These are phyloP conservation scores for Prunella fulvescens DNA, from an alignment of 2,113 vertebrate species.

Conservation along the genomic window DNA sequence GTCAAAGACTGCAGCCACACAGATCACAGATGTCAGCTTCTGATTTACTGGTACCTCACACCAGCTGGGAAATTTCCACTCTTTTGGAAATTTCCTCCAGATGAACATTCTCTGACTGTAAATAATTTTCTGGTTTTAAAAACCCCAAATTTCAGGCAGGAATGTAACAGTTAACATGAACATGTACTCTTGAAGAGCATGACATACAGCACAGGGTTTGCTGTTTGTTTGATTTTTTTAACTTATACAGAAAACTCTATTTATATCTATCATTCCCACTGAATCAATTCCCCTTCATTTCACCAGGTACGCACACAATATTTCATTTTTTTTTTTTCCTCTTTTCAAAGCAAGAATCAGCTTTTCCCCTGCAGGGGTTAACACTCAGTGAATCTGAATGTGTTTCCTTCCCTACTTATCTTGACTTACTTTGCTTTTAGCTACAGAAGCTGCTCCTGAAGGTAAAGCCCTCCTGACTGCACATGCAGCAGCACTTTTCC, in stretches of 20 bases:
- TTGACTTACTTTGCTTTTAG: background rate
- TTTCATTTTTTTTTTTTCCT: background rate
- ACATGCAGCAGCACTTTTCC: background rate
- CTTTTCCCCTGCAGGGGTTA: background rate
- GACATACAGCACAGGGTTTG: background rate
- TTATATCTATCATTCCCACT: background rate
- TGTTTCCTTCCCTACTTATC: background rate
- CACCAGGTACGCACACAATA: background rate
- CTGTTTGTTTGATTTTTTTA: background rate
- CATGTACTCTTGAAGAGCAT: accelerated
- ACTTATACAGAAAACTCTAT: background rate
- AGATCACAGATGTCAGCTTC: background rate
- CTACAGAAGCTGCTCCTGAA: background rate
- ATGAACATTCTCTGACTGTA: background rate
- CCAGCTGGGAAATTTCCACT: background rate
- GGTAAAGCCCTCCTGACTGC: background rate
- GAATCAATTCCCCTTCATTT: background rate
- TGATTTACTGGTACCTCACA: background rate
- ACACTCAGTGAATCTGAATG: background rate
- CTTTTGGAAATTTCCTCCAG: background rate
- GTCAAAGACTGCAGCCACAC: background rate
- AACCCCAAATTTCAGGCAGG: background rate
- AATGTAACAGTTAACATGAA: background rate
- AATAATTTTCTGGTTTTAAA: background rate
- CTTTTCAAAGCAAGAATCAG: background rate